phyloP scores from a whole-genome alignment of 2,888 invertebrate genomes.

The Acrocyrtus sp. region DNA sequence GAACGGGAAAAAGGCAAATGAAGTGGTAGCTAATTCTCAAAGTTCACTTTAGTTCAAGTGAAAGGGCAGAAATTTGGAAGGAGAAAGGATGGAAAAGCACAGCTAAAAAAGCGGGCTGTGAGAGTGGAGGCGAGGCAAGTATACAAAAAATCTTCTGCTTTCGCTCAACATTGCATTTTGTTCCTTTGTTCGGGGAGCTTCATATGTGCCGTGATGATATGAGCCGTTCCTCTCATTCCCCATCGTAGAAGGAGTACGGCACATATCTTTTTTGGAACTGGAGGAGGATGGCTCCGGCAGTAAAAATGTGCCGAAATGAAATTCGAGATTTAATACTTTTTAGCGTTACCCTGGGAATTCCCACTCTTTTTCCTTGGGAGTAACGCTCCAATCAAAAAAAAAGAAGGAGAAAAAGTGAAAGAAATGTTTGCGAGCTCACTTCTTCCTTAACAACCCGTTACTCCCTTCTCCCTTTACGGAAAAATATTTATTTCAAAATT shows the following conservation, averaged over 20 bases:
- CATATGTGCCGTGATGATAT: too few relatives aligned
- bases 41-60: constrained; percentile 62
- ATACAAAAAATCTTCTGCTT: constrained; percentile 33
- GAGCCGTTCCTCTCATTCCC: too few relatives aligned
- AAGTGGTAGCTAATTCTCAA: constrained; percentile 63
- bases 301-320: constrained; percentile 64
- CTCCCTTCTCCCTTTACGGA: too few relatives aligned
- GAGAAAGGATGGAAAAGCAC: constrained; percentile 20
- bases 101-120: constrained; percentile 14
- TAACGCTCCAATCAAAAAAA: constrained; percentile 63
- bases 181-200: constrained; percentile 2
- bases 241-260: too few relatives aligned
- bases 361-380: constrained; percentile 63
- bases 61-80: constrained; percentile 47
- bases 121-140: constrained; percentile 35
- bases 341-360: constrained; percentile 64
- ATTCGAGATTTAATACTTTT: constrained; percentile 64
- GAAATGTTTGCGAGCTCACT: too few relatives aligned
- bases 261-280: constrained; percentile 2
- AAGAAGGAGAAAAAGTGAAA: too few relatives aligned
- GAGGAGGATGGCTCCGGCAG: constrained; percentile 43
- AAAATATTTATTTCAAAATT: too few relatives aligned
- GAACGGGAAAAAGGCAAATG: too few relatives aligned
- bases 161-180: constrained; percentile 11
- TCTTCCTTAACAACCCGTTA: too few relatives aligned